These are phyloP conservation scores for Zaprionus kolodkinae DNA, from an alignment of 1,140 invertebrate genomes.

Conservation along the genomic window DNA sequence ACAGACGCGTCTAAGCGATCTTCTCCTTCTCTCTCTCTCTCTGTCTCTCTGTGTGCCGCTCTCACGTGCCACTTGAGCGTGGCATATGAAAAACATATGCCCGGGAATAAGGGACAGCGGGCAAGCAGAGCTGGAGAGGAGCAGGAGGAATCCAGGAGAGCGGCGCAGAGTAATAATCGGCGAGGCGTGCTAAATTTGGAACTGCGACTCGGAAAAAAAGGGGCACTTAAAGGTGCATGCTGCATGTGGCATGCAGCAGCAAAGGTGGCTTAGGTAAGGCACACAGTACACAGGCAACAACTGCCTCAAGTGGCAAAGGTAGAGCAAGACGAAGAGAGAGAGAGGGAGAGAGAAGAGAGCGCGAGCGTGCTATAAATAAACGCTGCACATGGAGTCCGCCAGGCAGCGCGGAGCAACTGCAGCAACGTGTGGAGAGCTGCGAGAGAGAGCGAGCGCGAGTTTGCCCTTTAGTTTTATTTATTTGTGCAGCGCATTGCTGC, in stretches of 20 bases:
- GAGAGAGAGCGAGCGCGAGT: constrained; percentile 16
- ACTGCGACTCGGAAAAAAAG: constrained; percentile 11
- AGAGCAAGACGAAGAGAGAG: constrained; percentile 52
- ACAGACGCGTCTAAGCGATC: constrained; percentile 2
- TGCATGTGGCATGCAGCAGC: constrained; percentile 30
- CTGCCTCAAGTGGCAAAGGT: constrained; percentile 67
- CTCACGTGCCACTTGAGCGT: constrained; percentile 57
- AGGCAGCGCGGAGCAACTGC: constrained; percentile 20
- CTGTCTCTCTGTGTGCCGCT: constrained; percentile 5
- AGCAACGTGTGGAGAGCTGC: not conserved
- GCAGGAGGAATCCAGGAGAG: no score
- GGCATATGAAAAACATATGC: constrained; percentile 53
- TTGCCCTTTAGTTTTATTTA: constrained; percentile 76
- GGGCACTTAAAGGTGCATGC: no score
- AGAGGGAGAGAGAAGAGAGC: not conserved
- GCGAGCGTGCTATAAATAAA: constrained; percentile 58
- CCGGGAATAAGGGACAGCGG: constrained; percentile 28
- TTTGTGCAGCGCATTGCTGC: constrained; percentile 66
- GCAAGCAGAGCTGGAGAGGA: no score
- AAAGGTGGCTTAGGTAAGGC: constrained; percentile 68
- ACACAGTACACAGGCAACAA: constrained; percentile 5
- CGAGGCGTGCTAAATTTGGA: constrained; percentile 55
- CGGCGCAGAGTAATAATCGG: constrained; percentile 50
- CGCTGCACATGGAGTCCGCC: constrained; percentile 15
- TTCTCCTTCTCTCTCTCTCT: constrained; percentile 7